phyloP scores from a whole-genome alignment of 2,113 vertebrate species.

The Sitta europaea region DNA sequence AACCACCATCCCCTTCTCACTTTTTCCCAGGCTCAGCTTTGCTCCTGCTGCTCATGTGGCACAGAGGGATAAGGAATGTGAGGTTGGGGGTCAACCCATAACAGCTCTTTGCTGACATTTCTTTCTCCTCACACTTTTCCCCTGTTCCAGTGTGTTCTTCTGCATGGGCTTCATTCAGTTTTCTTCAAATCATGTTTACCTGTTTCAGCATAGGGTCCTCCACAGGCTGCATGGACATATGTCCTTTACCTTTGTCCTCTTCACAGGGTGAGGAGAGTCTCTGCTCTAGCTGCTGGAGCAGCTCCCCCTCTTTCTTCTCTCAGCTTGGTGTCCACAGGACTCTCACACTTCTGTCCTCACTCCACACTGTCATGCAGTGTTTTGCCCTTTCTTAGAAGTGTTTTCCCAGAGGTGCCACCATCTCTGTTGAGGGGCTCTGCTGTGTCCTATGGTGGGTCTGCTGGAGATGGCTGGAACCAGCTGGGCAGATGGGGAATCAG shows the following conservation, averaged over 20 bases:
- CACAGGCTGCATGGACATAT: neutral
- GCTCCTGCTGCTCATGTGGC: neutral
- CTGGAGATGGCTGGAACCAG: neutral
- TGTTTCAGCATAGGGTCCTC: neutral
- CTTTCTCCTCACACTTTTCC: neutral
- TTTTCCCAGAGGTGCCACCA: neutral
- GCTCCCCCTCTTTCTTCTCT: neutral
- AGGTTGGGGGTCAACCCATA: neutral
- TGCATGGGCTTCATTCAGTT: neutral
- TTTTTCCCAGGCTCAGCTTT: neutral
- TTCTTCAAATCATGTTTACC: neutral
- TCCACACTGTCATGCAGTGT: neutral
- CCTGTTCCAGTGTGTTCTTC: neutral
- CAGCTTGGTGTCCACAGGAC: neutral
- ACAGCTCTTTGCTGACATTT: neutral
- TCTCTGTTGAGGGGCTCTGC: neutral
- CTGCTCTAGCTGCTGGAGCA: neutral
- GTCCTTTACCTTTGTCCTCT: neutral
- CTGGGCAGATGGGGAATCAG: neutral
- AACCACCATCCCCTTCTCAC: fast-evolving
- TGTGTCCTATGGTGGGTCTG: neutral
- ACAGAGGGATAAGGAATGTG: neutral
- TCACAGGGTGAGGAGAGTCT: neutral
- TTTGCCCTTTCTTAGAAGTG: neutral
- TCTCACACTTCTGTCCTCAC: neutral